Evolutionary conservation across 2,113 vertebrate species (phyloP), one percentile per base, ranked within the genome.

Genomic region (Pipa parva): DNA sequence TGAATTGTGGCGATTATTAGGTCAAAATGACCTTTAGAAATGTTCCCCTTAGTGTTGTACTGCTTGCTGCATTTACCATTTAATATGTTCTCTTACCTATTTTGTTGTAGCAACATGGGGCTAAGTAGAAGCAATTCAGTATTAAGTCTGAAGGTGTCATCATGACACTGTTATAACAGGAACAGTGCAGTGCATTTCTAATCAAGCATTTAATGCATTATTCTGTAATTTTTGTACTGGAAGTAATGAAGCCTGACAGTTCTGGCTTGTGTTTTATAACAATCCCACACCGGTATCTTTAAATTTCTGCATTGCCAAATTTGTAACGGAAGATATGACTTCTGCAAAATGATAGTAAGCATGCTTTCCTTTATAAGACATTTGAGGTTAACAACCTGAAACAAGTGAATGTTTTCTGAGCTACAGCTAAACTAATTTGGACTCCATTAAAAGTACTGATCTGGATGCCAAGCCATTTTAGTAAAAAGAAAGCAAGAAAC

Each of bases 221-320:
- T 75, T 76, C 75, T 75, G 77, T 83, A 77, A 78, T 77, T 86
- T 86, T 84, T 85, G 79, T 79, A 81, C 84, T 66, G 80, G 81
- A 83, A 81, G 77, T 83, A 85, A 86, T 81, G 81, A 81, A 82
- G 77, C 81, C 80, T 83, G 85, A 80, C 81, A 79, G 77, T 76
- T 81, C 78, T 82, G 76, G 74, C 79, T 81, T 75, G 75, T 56
- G 81, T 76, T 9, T 0, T 77, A 66, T 78, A 80, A 80, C 81
- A 81, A 77, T 73, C 75, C 72, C 74, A 63, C 65, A 64, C 72
- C 55, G 74, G 76, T 85, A 73, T 76, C 81, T 83, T 82, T 78
- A 78, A 82, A 83, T 81, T 81, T 78, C 78, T 83, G 80, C 39
- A 3, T 77, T 77, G 80, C 83, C 78, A 85, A 52, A 78, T 85